phyloP scores from a whole-genome alignment of 2,888 invertebrate genomes.

The Zaprionus obscuricornis region DNA sequence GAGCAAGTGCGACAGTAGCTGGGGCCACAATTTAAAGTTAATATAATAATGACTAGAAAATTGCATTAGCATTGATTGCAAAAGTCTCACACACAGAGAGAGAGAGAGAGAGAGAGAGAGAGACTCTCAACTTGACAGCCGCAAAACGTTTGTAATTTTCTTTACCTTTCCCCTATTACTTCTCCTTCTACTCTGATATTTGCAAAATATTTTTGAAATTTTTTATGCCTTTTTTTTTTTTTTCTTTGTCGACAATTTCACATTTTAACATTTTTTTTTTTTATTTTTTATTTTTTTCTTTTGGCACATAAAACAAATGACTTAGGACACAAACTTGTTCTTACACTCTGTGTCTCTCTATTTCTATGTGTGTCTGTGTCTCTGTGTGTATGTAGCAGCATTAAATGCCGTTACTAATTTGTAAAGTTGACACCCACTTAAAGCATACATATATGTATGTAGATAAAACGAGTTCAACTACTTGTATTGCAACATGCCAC shows the following conservation, averaged over 20 bases:
- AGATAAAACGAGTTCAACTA: slow-evolving; percentile 34
- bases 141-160: not conserved
- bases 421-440: slow-evolving; percentile 68
- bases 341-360: not conserved
- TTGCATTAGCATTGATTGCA: slow-evolving; percentile 50
- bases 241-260: too few relatives aligned
- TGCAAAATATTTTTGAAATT: too few relatives aligned
- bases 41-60: slow-evolving; percentile 52
- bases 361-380: not conserved
- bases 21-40: slow-evolving; percentile 5
- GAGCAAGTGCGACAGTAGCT: not conserved
- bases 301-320: slow-evolving; percentile 42
- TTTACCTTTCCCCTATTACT: too few relatives aligned
- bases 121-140: too few relatives aligned
- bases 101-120: too few relatives aligned
- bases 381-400: slow-evolving; percentile 28
- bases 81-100: too few relatives aligned
- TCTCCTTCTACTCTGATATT: too few relatives aligned
- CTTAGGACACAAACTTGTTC: slow-evolving; percentile 56
- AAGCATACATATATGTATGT: slow-evolving; percentile 21
- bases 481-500: too few relatives aligned
- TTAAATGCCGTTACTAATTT: slow-evolving; percentile 70
- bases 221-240: too few relatives aligned
- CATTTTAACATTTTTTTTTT: too few relatives aligned
- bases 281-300: not conserved